Evolutionary conservation across 2,888 invertebrate species (phyloP).

Genomic region (Melieria crassipennis): DNA sequence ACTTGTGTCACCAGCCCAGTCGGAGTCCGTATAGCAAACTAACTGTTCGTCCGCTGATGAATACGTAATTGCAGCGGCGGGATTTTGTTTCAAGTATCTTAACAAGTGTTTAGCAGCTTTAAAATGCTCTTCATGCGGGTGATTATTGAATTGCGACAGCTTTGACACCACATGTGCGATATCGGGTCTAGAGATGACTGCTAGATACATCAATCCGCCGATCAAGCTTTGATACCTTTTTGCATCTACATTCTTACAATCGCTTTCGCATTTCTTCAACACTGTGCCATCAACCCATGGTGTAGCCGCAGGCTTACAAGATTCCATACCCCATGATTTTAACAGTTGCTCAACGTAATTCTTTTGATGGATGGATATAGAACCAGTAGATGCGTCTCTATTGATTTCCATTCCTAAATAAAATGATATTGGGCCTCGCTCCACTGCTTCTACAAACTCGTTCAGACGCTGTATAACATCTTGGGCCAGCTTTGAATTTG

Average conservation of each 20-base stretch:
- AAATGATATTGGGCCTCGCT: slow-evolving; percentile 31
- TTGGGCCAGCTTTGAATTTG: not conserved
- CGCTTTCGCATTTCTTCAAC: slow-evolving; percentile 14
- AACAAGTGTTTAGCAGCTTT: slow-evolving; percentile 23
- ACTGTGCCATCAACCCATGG: slow-evolving; percentile 30
- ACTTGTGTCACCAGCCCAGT: slow-evolving; percentile 38
- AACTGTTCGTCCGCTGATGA: slow-evolving; percentile 19
- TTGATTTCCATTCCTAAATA: slow-evolving; percentile 36
- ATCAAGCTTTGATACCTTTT: slow-evolving; percentile 36
- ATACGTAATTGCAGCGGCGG: slow-evolving; percentile 22
- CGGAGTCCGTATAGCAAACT: slow-evolving; percentile 40
- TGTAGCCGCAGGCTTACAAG: slow-evolving; percentile 30
- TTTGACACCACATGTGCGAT: slow-evolving; percentile 3
- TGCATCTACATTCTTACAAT: not conserved
- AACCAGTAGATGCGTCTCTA: slow-evolving; percentile 29
- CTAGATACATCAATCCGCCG: slow-evolving; percentile 32
- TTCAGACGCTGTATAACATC: slow-evolving; percentile 12
- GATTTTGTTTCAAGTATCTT: slow-evolving; percentile 33
- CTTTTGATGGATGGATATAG: slow-evolving; percentile 32
- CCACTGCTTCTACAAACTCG: slow-evolving; percentile 27
- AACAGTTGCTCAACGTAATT: slow-evolving; percentile 28
- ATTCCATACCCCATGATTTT: slow-evolving; percentile 27
- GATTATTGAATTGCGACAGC: slow-evolving; percentile 5
- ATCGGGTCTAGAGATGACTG: slow-evolving; percentile 28
- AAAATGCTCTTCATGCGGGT: slow-evolving; percentile 9